Evolutionary conservation across 2,113 vertebrate species (phyloP), one percentile per base, ranked within the genome.

Genomic region (Rhinichthys klamathensis): DNA sequence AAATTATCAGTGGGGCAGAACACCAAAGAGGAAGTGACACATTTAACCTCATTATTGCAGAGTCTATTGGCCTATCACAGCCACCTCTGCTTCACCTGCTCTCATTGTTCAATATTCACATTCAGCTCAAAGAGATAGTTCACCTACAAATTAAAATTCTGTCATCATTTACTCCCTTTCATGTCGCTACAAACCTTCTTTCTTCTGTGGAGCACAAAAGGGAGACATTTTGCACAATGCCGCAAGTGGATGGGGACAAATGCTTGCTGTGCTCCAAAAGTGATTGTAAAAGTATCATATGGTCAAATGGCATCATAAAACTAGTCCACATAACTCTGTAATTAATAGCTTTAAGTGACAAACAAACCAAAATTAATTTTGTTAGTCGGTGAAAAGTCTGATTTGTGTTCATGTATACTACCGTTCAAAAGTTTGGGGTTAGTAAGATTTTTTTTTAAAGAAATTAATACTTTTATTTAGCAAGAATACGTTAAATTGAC

Each of bases 31-130:
- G 41, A 63, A 30, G 35, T 63, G 58, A 80, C 8, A 80, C 41
- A 11, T 30, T 25, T 63, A 80, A 80, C 78, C 58, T 21, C 41
- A 46, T 80, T 63, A 80, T 80, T 63, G 58, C 1, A 16, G 1
- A 79, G 35, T 63, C 35, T 61, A 21, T 44, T 80, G 60, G 77
- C 23, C 12, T 44, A 78, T 78, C 51, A 78, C n/a, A 15, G 41
- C 27, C 30, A 18, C 21, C 16, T 58, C 51, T 78, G 18, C 75
- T 44, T 79, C 32, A 44, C 56, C 35, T 61, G 23, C 35, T n/a
- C 77, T 61, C 35, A 18, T 79, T 79, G 77, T 61, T 61, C 23
- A 61, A 7, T 44, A 79, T 38, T 79, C 32, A 44, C 76, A 15
- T 79, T 79, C 23, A 41, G 3, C 56, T 79, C 38, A 41, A 61